Conservation (phyloP, 2,113 vertebrate species). For the Podarcis muralis region DNA sequence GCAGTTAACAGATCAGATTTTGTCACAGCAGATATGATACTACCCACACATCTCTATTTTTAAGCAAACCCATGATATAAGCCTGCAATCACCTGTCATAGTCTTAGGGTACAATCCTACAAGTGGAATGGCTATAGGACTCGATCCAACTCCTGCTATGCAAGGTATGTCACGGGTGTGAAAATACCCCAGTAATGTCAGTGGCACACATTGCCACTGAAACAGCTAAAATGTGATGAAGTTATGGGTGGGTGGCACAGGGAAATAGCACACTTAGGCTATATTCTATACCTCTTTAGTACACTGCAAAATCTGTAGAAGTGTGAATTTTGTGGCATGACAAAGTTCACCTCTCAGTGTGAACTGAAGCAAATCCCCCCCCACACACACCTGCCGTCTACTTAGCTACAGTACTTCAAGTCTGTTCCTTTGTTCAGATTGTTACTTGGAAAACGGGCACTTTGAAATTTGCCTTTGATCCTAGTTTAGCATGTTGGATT, state of each 20-base stretch:
- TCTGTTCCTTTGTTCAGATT: neutral
- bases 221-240: neutral
- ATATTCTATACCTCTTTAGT: too few species aligned
- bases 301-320: too few species aligned
- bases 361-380: too few species aligned
- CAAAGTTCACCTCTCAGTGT: too few species aligned
- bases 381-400: too few species aligned
- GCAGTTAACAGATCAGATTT: slow-evolving; percentile 73
- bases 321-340: too few species aligned
- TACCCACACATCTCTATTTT: slow-evolving; percentile 70
- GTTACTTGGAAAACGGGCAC: neutral
- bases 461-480: neutral
- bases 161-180: neutral
- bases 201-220: neutral
- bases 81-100: slow-evolving; percentile 50
- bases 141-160: neutral
- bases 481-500: neutral
- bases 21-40: slow-evolving; percentile 70
- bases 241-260: neutral
- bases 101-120: slow-evolving; percentile 34
- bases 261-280: too few species aligned
- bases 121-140: neutral
- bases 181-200: neutral
- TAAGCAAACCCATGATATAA: slow-evolving; percentile 48
- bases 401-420: too few species aligned